These are phyloP conservation scores for Dendronephthya gigantea DNA, from an alignment of 64 coral and sea anemone genomes.

Conservation along the genomic window DNA sequence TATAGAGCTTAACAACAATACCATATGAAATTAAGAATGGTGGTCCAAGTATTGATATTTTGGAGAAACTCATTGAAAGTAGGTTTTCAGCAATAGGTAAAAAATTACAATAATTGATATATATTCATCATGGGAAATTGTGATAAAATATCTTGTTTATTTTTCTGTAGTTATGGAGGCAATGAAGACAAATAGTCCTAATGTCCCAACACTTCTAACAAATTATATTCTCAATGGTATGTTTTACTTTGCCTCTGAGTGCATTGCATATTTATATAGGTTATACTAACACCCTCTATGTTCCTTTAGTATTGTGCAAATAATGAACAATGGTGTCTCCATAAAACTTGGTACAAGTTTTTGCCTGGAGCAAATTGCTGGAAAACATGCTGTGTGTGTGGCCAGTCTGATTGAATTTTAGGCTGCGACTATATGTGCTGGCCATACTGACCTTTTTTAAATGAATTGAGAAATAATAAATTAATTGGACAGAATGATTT, in stretches of 20 bases:
- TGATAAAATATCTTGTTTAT: background rate
- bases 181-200: constrained; percentile 37
- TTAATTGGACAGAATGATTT: background rate
- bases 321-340: background rate
- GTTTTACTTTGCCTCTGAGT: background rate
- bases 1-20: constrained; percentile 46
- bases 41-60: constrained; percentile 41
- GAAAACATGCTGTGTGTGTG: too few relatives aligned
- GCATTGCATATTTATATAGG: background rate
- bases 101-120: background rate
- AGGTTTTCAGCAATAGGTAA: background rate
- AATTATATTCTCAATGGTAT: constrained; percentile 49
- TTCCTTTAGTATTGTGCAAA: background rate
- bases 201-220: constrained; percentile 31
- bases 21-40: constrained; percentile 66
- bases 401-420: too few relatives aligned
- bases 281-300: background rate
- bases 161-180: constrained; percentile 41
- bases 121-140: too few relatives aligned
- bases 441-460: background rate
- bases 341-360: too few relatives aligned
- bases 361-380: too few relatives aligned
- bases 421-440: too few relatives aligned
- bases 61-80: constrained; percentile 80
- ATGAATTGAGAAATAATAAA: background rate